Conservation (phyloP, 2,888 invertebrate genomes). For the Cosmia trapezina region DNA sequence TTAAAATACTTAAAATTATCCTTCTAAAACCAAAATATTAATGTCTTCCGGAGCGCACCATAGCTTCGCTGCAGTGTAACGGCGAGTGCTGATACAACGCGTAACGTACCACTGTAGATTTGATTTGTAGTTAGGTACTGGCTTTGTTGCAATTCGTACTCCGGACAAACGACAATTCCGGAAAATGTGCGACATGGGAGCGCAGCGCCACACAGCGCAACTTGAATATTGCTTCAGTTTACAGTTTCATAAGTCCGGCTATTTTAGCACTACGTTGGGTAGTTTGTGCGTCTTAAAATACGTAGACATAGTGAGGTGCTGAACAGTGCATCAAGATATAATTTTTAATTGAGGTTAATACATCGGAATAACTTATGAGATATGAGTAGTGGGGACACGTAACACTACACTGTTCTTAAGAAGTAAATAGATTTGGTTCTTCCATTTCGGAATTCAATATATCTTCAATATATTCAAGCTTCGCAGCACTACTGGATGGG, state of each 20-base stretch:
- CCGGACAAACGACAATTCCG: background rate
- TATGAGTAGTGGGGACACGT: background rate
- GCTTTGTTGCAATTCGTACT: background rate
- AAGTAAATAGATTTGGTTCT: background rate
- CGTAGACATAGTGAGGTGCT: conserved; percentile 30
- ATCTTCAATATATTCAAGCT: too few relatives aligned
- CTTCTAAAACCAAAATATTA: background rate
- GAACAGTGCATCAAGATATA: background rate
- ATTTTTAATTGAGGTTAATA: conserved; percentile 7
- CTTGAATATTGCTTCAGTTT: background rate
- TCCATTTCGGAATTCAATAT: too few relatives aligned
- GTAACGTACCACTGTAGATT: background rate
- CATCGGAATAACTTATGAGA: background rate
- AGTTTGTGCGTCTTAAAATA: background rate
- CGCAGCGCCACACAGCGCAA: background rate
- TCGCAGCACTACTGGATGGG: background rate
- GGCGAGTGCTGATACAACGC: background rate
- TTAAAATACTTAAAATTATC: background rate
- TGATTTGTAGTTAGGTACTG: background rate
- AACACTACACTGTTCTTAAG: too few relatives aligned
- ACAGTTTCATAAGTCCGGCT: background rate
- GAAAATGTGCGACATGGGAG: background rate
- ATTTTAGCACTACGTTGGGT: background rate
- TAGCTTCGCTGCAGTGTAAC: background rate
- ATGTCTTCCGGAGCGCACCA: background rate